Evolutionary conservation across 2,113 vertebrate genomes (phyloP), one percentile per base, ranked within the genome.

Genomic region (Takifugu flavidus): DNA sequence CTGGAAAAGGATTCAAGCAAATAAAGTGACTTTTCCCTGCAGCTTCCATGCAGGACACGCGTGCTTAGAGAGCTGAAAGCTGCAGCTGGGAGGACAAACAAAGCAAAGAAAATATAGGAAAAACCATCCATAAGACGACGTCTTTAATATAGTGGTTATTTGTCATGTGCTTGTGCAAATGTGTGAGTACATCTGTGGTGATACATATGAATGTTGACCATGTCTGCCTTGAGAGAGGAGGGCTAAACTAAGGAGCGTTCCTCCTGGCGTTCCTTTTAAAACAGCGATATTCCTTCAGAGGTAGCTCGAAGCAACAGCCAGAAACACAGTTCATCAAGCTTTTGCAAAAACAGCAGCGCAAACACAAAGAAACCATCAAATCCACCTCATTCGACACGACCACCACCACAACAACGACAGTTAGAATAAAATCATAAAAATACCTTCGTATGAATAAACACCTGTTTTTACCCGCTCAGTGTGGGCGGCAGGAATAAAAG

Each of bases 301-400:
- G 82, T 85, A 82, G 82, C 80, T 81, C 45, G 26, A 79, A 77
- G 76, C 59, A 20, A 67, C 66, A 65, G 62, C 72, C 77, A 61
- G 71, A 75, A 65, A 69, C 52, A 65, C 53, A 27, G 64, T 58
- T 79, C 62, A 75, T 29, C 78, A 75, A 79, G 70, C 68, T 70
- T 76, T 49, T 83, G 83, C 76, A 13, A 28, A 20, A 64, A 69
- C 66, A 70, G 69, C 74, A 75, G 55, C 63, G 73, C 65, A 69
- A 52, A 79, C 78, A 66, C 52, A 26, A 54, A 70, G 34, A 65
- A 60, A 65, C 72, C 14, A 2, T 15, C 13, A 59, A 74, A 51
- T 50, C 50, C 52, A 28, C 51, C 1, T 13, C 50, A 66, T 52
- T 25, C 15, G 10, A 20, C 69, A 86, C 69, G 45, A 71, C 53